Base-by-base conservation (phyloP, 2,797 vertebrate genomes). In the Chromis chromis region DNA sequence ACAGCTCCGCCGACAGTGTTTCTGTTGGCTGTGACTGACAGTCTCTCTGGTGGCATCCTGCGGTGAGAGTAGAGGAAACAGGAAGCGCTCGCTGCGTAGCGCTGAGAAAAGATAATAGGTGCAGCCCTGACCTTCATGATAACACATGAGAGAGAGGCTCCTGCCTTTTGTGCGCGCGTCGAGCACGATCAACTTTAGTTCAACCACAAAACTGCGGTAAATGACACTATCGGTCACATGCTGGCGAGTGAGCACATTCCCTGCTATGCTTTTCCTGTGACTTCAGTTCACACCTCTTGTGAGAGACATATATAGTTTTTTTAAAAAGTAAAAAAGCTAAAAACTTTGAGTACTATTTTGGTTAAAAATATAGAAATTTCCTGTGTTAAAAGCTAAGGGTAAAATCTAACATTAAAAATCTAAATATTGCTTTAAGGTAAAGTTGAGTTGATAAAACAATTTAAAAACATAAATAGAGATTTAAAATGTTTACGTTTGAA, bases 31-130 rank as follows among this genome's bases (percentile, higher is more conserved):
- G 64, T 85, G 83, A 89, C 59, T 81, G 88, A 87, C 85, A 74
- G 62, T 64, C 70, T 84, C 69, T 71, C 54, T 86, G 76, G 69
- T 79, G 64, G 82, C 85, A 90, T 93, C 88, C 89, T 90, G 89
- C 33, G 7, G 83, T 66, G 83, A 88, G 85, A 78, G 79, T 19
- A 81, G 72, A 90, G 91, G 90, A 92, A 94, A 93, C 90, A 92
- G 92, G 91, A 94, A 93, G 87, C 58, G 86, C 81, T 88, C 24
- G 68, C 85, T 85, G 79, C n/a, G 40, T 81, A 61, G 76, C 81
- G 81, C 74, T 46, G 76, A 76, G 82, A 75, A 86, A 81, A 93
- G 86, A 93, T 92, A 93, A 91, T 85, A 89, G 74, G 83, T 70
- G 64, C 76, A 78, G 74, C 83, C 89, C 84, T 90, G 87, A 93